Conservation (phyloP, 2,797 vertebrate species). For the Scyliorhinus canicula region DNA sequence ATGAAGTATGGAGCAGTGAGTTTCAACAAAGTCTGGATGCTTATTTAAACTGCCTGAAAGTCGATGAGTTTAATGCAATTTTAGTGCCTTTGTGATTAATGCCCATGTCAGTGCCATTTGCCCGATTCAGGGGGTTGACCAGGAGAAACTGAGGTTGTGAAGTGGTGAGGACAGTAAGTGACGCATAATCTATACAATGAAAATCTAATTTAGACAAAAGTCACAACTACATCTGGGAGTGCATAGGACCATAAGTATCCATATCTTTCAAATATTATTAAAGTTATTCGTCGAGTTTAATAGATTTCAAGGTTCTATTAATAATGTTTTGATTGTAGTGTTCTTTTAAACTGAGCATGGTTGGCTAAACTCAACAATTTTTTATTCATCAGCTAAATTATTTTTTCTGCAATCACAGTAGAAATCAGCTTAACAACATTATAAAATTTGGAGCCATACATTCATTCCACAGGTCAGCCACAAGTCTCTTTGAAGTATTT, state of each 20-base stretch:
- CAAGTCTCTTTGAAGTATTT: constrained; percentile 51
- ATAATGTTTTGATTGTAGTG: background rate
- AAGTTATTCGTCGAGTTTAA: background rate
- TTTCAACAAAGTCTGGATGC: background rate
- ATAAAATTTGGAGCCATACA: constrained; percentile 41
- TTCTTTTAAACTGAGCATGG: background rate
- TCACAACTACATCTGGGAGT: background rate
- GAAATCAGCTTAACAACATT: constrained; percentile 47
- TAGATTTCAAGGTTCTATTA: background rate
- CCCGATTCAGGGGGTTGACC: background rate
- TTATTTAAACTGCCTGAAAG: background rate
- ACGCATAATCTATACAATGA: background rate
- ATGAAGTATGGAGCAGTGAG: background rate
- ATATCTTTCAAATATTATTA: background rate
- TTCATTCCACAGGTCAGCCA: constrained; percentile 47
- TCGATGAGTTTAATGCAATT: background rate
- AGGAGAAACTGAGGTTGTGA: background rate
- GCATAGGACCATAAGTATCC: background rate
- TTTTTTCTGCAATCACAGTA: background rate
- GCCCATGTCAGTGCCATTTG: no score
- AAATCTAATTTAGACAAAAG: background rate
- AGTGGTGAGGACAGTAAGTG: background rate
- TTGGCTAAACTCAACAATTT: constrained; percentile 15
- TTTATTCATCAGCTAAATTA: background rate
- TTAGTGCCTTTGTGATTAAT: background rate